Base-by-base conservation (phyloP, 1,140 invertebrate genomes). In the Anoplophora glabripennis region DNA sequence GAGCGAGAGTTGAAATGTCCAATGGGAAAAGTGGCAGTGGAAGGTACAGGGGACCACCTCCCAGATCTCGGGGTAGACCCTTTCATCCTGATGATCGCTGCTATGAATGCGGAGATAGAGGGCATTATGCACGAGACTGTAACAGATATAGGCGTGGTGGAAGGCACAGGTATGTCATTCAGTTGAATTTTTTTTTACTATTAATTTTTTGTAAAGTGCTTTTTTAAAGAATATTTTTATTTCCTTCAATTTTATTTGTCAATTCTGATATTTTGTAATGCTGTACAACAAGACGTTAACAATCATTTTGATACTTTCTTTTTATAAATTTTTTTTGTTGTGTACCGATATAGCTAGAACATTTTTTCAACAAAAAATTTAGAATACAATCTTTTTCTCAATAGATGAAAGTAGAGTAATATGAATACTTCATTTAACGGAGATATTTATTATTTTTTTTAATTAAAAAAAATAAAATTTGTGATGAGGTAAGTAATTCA, bases 91-190 rank as follows among this genome's bases (percentile, higher is more conserved):
- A 92, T 68, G 91, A 94, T 76, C 84, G 88, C 52, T 96, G 93
- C 76, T 96, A 95, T 75, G 93, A 95, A 70, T 96, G 94, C 78
- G 92, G 93, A 7, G 90, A 92, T 65, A 80, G 89, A 45, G 93
- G 93, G 3, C 93, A 96, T 71, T 96, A 94, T 78, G 93, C 93
- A 44, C 82, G 93, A 64, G 93, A 96, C 74, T 96, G 93, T 72
- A 84, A 84, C 18, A 80, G 85, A 60, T 84, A 87, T 63, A 81
- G 83, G 60, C 72, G 79, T 48, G 72, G 76, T 58, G 72, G 77
- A 17, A 69, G 78, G 58, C 76, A 80, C 65, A 79, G 81, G 84
- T 83, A 81, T 77, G 79, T 82, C 63, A 61, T 49, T 55, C 21
- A 28, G 21, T 28, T 28, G 3, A 28, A 28, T 28, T 28, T 3